phyloP scores from a whole-genome alignment of 2,797 vertebrate genomes.

The Esox lucius region DNA sequence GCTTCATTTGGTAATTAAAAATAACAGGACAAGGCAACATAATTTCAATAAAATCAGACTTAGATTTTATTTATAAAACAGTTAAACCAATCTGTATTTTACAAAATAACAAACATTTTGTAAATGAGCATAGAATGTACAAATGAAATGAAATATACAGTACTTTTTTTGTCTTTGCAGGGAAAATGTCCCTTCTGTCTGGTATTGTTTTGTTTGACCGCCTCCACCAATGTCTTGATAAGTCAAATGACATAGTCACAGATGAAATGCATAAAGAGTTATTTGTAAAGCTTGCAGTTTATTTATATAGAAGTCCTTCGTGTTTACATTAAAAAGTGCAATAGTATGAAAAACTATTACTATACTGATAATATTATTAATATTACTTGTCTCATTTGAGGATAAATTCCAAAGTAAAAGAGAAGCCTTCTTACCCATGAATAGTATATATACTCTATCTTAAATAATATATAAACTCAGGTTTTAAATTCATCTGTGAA shows the following conservation, averaged over 20 bases:
- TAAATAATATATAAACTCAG: not conserved
- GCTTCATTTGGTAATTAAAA: not conserved
- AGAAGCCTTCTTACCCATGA: not conserved
- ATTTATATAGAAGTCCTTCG: not conserved
- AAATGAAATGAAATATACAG: not conserved
- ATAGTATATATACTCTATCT: too few relatives aligned
- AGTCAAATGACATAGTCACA: not conserved
- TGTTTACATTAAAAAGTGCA: not conserved
- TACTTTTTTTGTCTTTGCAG: not conserved
- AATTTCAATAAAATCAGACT: not conserved
- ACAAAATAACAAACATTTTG: conserved; percentile 9
- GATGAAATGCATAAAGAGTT: not conserved
- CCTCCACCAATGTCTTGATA: not conserved
- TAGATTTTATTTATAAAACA: conserved; percentile 9
- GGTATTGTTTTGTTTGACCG: not conserved
- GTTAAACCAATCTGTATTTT: conserved; percentile 5
- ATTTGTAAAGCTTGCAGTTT: not conserved
- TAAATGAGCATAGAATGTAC: not conserved
- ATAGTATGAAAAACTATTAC: not conserved
- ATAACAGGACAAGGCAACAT: not conserved
- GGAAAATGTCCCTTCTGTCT: not conserved
- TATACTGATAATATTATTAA: too few relatives aligned
- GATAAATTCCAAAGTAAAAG: not conserved
- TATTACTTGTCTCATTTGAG: not conserved
- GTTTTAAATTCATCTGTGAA: not conserved